These are phyloP conservation scores for Desmophyllum pertusum DNA, from an alignment of 92 coral and sea anemone genomes.

Conservation along the genomic window DNA sequence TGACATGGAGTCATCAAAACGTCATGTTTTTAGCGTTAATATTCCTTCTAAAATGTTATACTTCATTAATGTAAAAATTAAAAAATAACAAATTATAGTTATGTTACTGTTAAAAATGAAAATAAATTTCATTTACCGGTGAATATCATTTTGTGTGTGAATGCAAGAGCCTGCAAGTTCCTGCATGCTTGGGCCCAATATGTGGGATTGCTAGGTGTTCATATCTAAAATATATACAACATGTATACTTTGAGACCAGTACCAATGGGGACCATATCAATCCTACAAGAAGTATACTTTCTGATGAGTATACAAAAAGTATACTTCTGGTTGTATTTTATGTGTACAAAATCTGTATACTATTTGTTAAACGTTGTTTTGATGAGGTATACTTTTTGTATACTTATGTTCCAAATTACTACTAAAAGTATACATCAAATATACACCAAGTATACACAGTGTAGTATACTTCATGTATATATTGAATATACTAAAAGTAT, in stretches of 20 bases:
- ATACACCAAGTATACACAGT: conserved; percentile 12
- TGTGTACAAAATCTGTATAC: conserved; percentile 4
- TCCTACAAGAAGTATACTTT: conserved; percentile 13
- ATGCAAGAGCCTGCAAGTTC: too few species aligned
- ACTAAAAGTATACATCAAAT: conserved; percentile 22
- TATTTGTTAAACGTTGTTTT: neutral
- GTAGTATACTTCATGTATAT: conserved; percentile 16
- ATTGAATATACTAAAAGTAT: neutral
- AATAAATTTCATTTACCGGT: too few species aligned
- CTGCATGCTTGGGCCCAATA: too few species aligned
- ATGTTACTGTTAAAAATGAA: too few species aligned
- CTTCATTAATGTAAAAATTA: too few species aligned
- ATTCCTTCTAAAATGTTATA: too few species aligned
- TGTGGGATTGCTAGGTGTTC: too few species aligned
- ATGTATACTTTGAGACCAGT: neutral
- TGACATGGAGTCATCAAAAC: too few species aligned
- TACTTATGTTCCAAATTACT: conserved; percentile 8
- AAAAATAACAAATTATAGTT: too few species aligned
- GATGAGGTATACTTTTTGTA: conserved; percentile 10
- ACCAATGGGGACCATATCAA: neutral
- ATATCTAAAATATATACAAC: neutral
- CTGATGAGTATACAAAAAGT: conserved; percentile 24
- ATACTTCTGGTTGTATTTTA: conserved; percentile 4
- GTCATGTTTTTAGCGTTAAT: too few species aligned
- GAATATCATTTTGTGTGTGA: too few species aligned